phyloP scores from a whole-genome alignment of 2,888 invertebrate species.

The Andrena chrysosceles region DNA sequence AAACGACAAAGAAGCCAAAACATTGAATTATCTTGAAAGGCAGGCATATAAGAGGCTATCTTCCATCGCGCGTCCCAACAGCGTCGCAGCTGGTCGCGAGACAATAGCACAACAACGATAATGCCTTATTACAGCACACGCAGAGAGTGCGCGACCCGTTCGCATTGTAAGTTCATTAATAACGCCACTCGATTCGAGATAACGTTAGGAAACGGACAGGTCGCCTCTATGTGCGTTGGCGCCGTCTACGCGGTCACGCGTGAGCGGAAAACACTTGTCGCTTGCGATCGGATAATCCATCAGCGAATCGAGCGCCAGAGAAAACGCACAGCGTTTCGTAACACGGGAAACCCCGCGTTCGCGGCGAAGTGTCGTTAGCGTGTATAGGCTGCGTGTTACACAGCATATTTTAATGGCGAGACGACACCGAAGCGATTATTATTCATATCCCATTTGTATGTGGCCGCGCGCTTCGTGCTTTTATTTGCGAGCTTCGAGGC shows the following conservation, averaged over 20 bases:
- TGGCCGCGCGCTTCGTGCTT: neutral
- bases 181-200: slow-evolving; percentile 51
- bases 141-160: slow-evolving; percentile 29
- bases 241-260: slow-evolving; percentile 45
- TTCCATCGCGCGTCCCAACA: slow-evolving; percentile 37
- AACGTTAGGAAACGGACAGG: slow-evolving; percentile 37
- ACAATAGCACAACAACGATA: slow-evolving; percentile 47
- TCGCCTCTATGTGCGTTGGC: neutral
- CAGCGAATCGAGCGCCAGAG: neutral
- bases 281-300: slow-evolving; percentile 42
- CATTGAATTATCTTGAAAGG: slow-evolving; percentile 27
- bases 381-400: neutral
- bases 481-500: slow-evolving; percentile 14
- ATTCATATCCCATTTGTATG: slow-evolving; percentile 31
- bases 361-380: slow-evolving; percentile 37
- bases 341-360: slow-evolving; percentile 27
- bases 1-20: slow-evolving; percentile 21
- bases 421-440: slow-evolving; percentile 21
- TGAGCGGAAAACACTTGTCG: slow-evolving; percentile 53
- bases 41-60: slow-evolving; percentile 12
- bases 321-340: slow-evolving; percentile 13
- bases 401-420: slow-evolving; percentile 22
- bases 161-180: slow-evolving; percentile 57
- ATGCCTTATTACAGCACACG: slow-evolving; percentile 50
- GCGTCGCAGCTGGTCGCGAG: slow-evolving; percentile 21